A percentile compares a stretch with the other conserved stretches of the same genome.
Evolutionary conservation across 2,888 invertebrate genomes (phyloP).

Genomic region (Aphodius sticticus): DNA sequence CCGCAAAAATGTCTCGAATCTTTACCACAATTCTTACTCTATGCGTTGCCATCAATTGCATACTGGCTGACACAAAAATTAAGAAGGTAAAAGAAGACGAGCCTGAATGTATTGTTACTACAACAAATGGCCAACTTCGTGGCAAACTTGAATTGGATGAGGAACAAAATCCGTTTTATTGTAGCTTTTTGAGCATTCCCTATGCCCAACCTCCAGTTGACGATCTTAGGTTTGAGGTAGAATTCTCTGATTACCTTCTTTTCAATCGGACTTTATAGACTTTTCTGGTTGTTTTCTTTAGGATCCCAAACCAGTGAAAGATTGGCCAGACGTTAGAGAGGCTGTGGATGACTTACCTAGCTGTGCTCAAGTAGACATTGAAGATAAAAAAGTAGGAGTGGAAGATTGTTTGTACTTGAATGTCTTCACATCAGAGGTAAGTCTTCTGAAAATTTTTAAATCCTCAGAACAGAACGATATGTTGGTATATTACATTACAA

Average conservation of each 20-base stretch:
- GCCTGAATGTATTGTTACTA: slow-evolving; percentile 17
- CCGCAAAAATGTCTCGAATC: background rate
- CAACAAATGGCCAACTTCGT: slow-evolving; percentile 48
- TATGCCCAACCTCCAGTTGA: slow-evolving; percentile 57
- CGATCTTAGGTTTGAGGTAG: slow-evolving; percentile 55
- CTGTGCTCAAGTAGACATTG: slow-evolving; percentile 53
- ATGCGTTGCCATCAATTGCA: background rate
- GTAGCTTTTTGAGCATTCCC: slow-evolving; percentile 56
- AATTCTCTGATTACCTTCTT: background rate
- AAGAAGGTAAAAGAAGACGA: background rate
- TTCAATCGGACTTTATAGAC: background rate
- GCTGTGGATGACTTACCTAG: slow-evolving; percentile 53
- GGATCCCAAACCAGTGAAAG: slow-evolving; percentile 54
- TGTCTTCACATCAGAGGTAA: slow-evolving; percentile 54
- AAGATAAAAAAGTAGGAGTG: slow-evolving; percentile 57
- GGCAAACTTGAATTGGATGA: slow-evolving; percentile 48
- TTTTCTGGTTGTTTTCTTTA: slow-evolving; percentile 33
- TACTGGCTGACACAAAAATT: background rate
- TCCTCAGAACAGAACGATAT: too few species aligned
- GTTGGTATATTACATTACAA: too few species aligned
- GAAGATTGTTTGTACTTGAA: slow-evolving; percentile 61
- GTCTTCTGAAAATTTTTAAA: background rate
- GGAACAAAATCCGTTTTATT: slow-evolving; percentile 47
- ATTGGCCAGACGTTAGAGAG: slow-evolving; percentile 54
- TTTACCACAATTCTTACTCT: background rate